Evolutionary conservation across 2,797 vertebrate genomes (phyloP).

Genomic region (Pygocentrus nattereri): DNA sequence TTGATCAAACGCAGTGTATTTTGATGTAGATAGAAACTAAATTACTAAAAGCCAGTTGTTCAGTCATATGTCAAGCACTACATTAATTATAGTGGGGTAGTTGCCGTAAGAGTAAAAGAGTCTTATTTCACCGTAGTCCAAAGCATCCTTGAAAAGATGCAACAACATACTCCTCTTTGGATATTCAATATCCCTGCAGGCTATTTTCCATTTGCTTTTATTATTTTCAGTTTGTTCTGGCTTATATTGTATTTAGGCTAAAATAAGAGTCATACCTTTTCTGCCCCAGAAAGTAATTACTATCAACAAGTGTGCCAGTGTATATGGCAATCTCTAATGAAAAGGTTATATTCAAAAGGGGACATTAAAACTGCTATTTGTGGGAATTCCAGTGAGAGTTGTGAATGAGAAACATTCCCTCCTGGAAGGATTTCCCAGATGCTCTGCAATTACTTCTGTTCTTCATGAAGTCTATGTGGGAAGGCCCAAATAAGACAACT

Average conservation of each 20-base stretch:
- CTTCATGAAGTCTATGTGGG: background rate
- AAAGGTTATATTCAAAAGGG: background rate
- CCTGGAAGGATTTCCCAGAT: slow-evolving; percentile 19
- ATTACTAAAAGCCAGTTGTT: background rate
- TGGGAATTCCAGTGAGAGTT: background rate
- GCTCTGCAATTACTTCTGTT: background rate
- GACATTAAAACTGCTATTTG: background rate
- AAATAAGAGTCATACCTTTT: background rate
- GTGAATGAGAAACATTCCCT: background rate
- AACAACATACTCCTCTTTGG: background rate
- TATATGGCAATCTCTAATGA: background rate
- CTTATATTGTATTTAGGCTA: no score
- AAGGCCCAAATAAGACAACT: slow-evolving; percentile 1
- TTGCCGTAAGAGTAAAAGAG: background rate
- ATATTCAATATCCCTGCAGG: background rate
- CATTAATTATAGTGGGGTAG: background rate
- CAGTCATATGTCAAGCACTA: background rate
- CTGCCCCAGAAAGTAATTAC: background rate
- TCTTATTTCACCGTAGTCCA: background rate
- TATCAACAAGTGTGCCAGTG: background rate
- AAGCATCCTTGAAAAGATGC: background rate
- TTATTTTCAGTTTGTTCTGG: background rate
- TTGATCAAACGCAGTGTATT: background rate
- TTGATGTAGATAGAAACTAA: background rate
- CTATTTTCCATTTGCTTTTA: background rate